Base-by-base conservation (phyloP, 2,797 vertebrate species). In the Anableps anableps region DNA sequence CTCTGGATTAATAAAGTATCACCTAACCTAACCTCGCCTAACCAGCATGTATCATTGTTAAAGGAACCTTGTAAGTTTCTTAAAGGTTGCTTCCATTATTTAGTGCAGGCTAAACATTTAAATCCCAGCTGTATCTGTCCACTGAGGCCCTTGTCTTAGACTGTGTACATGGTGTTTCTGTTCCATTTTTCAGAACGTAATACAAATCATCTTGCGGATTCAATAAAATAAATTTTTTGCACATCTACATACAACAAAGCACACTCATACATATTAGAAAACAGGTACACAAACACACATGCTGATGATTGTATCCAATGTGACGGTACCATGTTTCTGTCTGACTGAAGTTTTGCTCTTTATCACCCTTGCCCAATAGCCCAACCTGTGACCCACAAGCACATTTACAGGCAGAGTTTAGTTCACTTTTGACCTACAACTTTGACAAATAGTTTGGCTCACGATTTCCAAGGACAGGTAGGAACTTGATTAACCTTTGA, bases 401-500 rank as follows among this genome's bases (percentile, higher is more conserved):
- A 95, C 92, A 94, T 95, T 93, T 92, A 93, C 90, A 95, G 92
- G 92, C 93, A 93, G 86, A 88, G 83, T 94, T 93, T 93, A 89
- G 93, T 88, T 92, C 92, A 94, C 93, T 92, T 94, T 87, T 94
- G 89, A 88, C 92, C 88, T 78, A 83, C 77, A 87, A 85, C 76
- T 45, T 80, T 89, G 87, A 86, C 89, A 88, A 91, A 85, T 91
- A 85, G 92, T 90, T 80, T 88, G 82, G 86, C 91, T 92, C 91
- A 93, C 88, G 86, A 86, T 88, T 92, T 93, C 91, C 85, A 91
- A 92, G 86, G 92, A 94, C 92, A 94, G 91, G 93, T 92, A 88
- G 92, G 89, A 90, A 94, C 93, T 95, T 95, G 92, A 95, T 95
- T 96, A 95, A 94, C 94, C 93, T 92, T 88, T 95, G 93, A 93